Conservation (phyloP, 2,888 invertebrate species). For the Crocallis elinguaria region DNA sequence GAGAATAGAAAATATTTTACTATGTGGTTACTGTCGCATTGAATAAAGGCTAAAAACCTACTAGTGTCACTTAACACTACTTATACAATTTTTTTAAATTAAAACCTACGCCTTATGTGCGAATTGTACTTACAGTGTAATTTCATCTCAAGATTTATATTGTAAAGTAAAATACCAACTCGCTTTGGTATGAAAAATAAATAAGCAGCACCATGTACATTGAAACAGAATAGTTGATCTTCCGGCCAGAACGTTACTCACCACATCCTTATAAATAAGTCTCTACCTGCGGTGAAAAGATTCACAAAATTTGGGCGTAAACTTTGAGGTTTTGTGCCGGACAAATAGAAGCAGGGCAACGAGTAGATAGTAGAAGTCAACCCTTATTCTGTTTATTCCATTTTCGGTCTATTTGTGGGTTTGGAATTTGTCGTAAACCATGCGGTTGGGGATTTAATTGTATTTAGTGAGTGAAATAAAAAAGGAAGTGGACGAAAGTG, state of each 20-base stretch:
- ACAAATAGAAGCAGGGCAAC: conserved; percentile 9
- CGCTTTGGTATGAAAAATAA: background rate
- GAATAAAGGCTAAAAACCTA: too few relatives aligned
- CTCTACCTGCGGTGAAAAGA: conserved; percentile 13
- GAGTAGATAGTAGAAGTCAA: conserved; percentile 9
- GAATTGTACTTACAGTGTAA: too few relatives aligned
- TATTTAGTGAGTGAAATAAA: conserved; percentile 13
- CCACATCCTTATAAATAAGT: conserved; percentile 7
- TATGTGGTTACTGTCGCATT: too few relatives aligned
- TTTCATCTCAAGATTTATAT: too few relatives aligned
- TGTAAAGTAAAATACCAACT: too few relatives aligned
- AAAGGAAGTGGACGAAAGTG: background rate
- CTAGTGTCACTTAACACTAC: too few relatives aligned
- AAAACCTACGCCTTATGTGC: too few relatives aligned
- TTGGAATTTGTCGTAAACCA: conserved; percentile 18
- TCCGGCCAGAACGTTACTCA: conserved; percentile 2
- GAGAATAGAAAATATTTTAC: too few relatives aligned
- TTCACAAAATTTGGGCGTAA: conserved; percentile 9
- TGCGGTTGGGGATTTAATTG: conserved; percentile 8
- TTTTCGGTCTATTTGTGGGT: conserved; percentile 11
- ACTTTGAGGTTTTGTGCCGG: conserved; percentile 16
- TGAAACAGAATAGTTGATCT: background rate
- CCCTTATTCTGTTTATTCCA: conserved; percentile 22
- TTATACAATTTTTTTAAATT: too few relatives aligned
- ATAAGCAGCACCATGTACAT: background rate